These are phyloP conservation scores for Cyphomyrmex costatus DNA, from an alignment of 1,140 invertebrate genomes.

Conservation along the genomic window DNA sequence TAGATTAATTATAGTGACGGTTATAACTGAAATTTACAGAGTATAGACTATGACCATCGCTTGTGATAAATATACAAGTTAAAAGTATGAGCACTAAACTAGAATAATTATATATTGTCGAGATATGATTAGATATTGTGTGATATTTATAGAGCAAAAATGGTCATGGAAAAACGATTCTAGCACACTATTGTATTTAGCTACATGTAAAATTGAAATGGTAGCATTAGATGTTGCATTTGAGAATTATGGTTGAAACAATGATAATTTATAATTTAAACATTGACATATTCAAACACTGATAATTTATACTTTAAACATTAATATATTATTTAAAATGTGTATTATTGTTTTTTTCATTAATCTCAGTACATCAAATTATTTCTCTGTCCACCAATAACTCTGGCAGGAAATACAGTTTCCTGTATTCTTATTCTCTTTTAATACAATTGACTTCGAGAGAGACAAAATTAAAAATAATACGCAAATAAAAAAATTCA, in stretches of 20 bases:
- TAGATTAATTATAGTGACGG: constrained; percentile 27
- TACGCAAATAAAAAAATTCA: not conserved
- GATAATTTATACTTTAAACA: not conserved
- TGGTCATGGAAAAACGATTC: not conserved
- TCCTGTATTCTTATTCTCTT: not conserved
- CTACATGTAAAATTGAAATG: not conserved
- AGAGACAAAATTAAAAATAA: constrained; percentile 39
- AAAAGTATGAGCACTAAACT: not conserved
- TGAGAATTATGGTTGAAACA: not conserved
- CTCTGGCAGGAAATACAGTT: not conserved
- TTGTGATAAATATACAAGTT: constrained; percentile 11
- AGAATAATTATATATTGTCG: not conserved
- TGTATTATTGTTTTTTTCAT: not conserved
- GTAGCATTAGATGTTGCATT: not conserved
- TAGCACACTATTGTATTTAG: not conserved
- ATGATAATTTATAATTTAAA: not conserved
- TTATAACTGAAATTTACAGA: constrained; percentile 37
- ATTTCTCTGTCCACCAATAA: not conserved
- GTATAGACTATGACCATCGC: not conserved
- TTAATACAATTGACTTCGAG: not conserved
- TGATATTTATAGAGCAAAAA: not conserved
- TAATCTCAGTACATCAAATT: not conserved
- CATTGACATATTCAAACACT: too few species aligned
- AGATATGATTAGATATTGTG: constrained; percentile 27
- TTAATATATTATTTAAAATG: not conserved